These are phyloP conservation scores for Oasisia sp. DNA, from an alignment of 2,888 invertebrate species.

Conservation along the genomic window DNA sequence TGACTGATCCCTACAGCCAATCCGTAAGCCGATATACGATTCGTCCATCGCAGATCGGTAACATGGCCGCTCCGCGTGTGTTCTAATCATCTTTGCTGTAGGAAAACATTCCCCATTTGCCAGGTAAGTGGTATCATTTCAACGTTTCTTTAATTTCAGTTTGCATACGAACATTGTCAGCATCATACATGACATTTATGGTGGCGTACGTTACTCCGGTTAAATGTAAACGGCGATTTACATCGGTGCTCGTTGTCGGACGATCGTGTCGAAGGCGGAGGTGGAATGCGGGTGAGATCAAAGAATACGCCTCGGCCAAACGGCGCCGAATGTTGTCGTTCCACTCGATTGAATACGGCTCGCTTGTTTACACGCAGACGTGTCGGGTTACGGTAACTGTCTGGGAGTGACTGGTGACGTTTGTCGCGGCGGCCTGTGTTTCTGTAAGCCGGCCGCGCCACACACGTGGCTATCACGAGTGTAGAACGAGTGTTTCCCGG, in stretches of 20 bases:
- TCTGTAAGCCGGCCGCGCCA: background rate
- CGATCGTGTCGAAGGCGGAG: background rate
- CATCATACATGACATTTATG: background rate
- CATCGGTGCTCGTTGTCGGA: background rate
- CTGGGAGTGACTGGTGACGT: background rate
- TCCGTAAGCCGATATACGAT: background rate
- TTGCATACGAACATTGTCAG: background rate
- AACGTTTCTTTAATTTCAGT: background rate
- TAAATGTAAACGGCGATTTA: background rate
- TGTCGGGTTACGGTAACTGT: background rate
- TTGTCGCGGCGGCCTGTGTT: background rate
- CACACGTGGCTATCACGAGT: slow-evolving; percentile 17
- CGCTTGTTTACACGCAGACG: background rate
- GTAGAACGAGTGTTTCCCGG: background rate
- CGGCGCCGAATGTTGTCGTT: background rate
- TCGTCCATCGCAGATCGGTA: background rate
- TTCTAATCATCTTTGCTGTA: background rate
- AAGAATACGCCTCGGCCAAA: background rate
- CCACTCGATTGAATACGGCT: background rate
- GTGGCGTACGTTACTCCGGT: background rate
- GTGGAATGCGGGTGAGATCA: background rate
- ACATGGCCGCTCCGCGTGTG: background rate
- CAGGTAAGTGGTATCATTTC: background rate
- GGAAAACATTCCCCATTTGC: background rate
- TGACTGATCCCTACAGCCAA: background rate